These are phyloP conservation scores for Apamea monoglypha DNA, from an alignment of 2,888 invertebrate genomes.

Conservation along the genomic window DNA sequence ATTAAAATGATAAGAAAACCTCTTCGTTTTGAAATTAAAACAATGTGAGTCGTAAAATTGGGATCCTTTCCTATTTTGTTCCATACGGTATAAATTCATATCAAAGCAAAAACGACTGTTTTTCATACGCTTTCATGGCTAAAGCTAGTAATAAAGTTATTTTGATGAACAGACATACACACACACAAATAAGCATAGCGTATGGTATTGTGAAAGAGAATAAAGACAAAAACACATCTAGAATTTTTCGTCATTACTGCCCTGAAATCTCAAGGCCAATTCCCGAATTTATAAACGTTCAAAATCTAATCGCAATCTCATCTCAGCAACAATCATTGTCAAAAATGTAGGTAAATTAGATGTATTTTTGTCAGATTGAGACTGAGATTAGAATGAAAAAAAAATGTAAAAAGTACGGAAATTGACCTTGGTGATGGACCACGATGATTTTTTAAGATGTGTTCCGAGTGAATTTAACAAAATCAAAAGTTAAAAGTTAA, in stretches of 20 bases:
- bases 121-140: background rate
- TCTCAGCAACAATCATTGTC: background rate
- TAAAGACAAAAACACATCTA: background rate
- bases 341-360: background rate
- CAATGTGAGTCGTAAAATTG: conserved; percentile 1
- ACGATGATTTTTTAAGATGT: background rate
- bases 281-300: too few relatives aligned
- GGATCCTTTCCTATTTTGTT: background rate
- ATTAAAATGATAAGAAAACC: conserved; percentile 29
- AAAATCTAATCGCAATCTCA: background rate
- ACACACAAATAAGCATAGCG: background rate
- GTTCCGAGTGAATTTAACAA: background rate
- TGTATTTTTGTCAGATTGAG: too few relatives aligned
- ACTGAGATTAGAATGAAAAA: background rate
- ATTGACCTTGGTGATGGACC: background rate
- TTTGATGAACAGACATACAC: background rate
- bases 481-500: background rate
- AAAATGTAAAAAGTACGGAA: background rate
- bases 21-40: conserved; percentile 12
- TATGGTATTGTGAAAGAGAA: background rate
- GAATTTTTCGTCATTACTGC: too few relatives aligned
- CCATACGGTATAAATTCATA: background rate
- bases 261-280: too few relatives aligned
- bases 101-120: background rate
- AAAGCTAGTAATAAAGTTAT: background rate